These are phyloP conservation scores for Melikaiella ostensackeni DNA, from an alignment of 2,888 invertebrate genomes.

Conservation along the genomic window DNA sequence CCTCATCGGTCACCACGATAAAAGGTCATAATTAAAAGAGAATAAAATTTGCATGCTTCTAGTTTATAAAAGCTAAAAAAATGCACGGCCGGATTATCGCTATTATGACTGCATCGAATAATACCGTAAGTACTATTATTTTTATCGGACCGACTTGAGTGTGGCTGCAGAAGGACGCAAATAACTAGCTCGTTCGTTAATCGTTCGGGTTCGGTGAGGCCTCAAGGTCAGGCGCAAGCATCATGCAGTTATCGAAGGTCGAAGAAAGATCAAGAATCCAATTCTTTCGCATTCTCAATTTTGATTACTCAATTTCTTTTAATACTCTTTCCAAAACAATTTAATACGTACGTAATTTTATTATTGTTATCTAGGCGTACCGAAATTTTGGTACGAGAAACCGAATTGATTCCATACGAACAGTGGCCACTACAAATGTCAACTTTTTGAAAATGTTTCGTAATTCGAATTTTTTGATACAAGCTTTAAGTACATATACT, in stretches of 20 bases:
- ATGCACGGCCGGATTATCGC: not conserved
- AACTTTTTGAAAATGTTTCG: too few relatives aligned
- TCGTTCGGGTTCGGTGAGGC: constrained; percentile 33
- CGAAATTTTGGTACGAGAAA: too few relatives aligned
- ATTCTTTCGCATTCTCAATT: not conserved
- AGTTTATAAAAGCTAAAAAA: not conserved
- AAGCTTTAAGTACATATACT: too few relatives aligned
- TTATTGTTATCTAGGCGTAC: too few relatives aligned
- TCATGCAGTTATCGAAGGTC: constrained; percentile 18
- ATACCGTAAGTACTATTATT: constrained; percentile 33
- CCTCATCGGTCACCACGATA: not conserved
- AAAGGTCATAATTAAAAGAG: not conserved
- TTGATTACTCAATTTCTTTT: not conserved
- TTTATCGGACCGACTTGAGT: constrained; percentile 14
- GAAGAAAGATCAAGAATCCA: constrained; percentile 12
- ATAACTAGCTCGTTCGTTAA: constrained; percentile 28
- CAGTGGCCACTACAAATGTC: too few relatives aligned
- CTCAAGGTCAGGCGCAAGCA: constrained; percentile 31
- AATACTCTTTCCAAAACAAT: not conserved
- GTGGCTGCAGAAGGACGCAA: constrained; percentile 28
- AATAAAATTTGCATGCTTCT: constrained; percentile 1
- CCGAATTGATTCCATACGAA: too few relatives aligned
- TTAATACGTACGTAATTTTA: not conserved
- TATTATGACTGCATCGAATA: constrained; percentile 30
- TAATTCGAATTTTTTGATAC: too few relatives aligned